Evolutionary conservation across 2,888 invertebrate species (phyloP), one percentile per base, ranked within the genome.

Genomic region (Arrhopalites spinosus): DNA sequence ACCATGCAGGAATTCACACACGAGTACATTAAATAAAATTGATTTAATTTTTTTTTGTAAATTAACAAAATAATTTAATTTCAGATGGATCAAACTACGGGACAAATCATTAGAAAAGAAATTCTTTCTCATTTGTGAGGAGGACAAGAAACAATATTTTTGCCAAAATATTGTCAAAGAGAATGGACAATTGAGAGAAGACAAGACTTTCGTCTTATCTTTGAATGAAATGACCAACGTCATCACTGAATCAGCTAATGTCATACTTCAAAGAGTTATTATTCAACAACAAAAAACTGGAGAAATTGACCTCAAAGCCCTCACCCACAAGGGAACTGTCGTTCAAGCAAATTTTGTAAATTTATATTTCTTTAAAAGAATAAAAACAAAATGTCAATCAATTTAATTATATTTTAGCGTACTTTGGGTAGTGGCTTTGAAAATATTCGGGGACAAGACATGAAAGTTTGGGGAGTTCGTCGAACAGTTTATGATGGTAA

Each of bases 1-100:
- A 70, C 79, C 0, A 66, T 80, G 1, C 82, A 82, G 43, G 82
- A 82, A 68, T 78, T 74, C 72, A 78, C 79, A 45, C 79, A 82
- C 69, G 81, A 81, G 74, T 78, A 67, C 59, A 36, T n/a, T n/a
- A n/a, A n/a, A n/a, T n/a, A n/a, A n/a, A n/a, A 45, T 45, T 11
- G 47, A 11, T 45, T 45, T 45, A 45, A 15, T 45, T 11, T 45
- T 45, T 45, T 45, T n/a, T n/a, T n/a, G n/a, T n/a, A n/a, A n/a
- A n/a, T n/a, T n/a, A n/a, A n/a, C n/a, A n/a, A n/a, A n/a, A n/a
- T n/a, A n/a, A 3, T 3, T 13, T 50, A 13, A 23, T 61, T 13
- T 23, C 13, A 78, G 78, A 20, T 82, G 82, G 82, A 77, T 79
- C 15, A 61, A 73, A 53, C 43, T 63, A 17, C 68, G 71, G 3